Evolutionary conservation across 2,113 vertebrate genomes (phyloP), one percentile per base, ranked within the genome.

Genomic region (Pseudonaja textilis): DNA sequence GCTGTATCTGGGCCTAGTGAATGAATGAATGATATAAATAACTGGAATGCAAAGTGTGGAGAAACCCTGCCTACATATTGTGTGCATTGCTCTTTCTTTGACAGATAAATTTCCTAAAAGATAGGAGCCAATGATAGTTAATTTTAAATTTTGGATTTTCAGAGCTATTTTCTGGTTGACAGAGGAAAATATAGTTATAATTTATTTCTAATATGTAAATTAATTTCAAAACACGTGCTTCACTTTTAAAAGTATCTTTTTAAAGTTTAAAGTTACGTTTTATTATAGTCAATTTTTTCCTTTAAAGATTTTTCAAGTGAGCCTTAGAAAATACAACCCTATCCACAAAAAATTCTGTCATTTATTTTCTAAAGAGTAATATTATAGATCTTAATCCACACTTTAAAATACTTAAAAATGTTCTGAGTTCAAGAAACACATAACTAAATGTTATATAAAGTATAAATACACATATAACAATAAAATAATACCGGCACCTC

Each of bases 401-500:
- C 74, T 34, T 69, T 74, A 42, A 34, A 52, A 26, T 4, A 3
- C 45, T 69, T 22, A 25, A 74, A 92, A 74, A 4, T 14, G 39
- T 20, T 10, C 55, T 29, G n/a, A 52, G 74, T 23, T 85, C 87
- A 59, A 61, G 45, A 12, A 89, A 81, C 25, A 20, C 47, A 6
- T 22, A 89, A n/a, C 56, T 26, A 57, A 85, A 50, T 54, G 85
- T 90, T 85, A 42, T 52, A 57, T 23, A 87, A 69, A 89, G 2
- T 85, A 92, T 74, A 0, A 85, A 88, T 47, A 0, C 6, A 26
- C 20, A 90, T 3, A 42, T 42, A 42, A 42, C 74, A 81, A 42
- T 81, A 81, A 81, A 42, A 42, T 81, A 89, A 59, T 86, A 64
- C 86, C 93, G 39, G 88, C 26, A 57, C 50, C 88, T 87, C 93